Evolutionary conservation across 2,797 vertebrate genomes (phyloP), one percentile per base, ranked within the genome.

Genomic region (Siniperca obscura): DNA sequence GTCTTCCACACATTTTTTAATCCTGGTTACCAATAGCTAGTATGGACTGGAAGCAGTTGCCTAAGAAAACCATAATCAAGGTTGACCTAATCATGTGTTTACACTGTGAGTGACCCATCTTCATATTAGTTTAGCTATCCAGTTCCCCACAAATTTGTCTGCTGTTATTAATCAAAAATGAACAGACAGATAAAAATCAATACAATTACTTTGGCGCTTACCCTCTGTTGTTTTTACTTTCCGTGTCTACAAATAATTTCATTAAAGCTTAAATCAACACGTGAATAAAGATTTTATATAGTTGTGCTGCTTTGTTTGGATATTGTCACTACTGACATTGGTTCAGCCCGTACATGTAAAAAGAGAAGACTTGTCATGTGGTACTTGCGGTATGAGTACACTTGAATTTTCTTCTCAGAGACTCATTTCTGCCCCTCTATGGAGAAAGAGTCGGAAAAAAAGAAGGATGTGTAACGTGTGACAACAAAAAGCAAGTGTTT

Each of bases 401-500:
- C 76, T 75, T 74, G 46, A 67, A 61, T 69, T 83, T 86, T 36
- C 34, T 1, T 42, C 52, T 66, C 66, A 57, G 57, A 60, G 36
- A 68, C 56, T 78, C 52, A 30, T 77, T 78, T 52, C 64, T 42
- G 36, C 66, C 56, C 8, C 62, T 71, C 48, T 6, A 8, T 2
- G 50, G 76, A 56, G 65, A 60, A 19, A 30, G 40, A 79, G 44
- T 25, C 25, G 5, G 68, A 57, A 2, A 25, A 57, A 74, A 48
- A 9, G 2, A 53, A 74, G 55, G 60, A 84, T 78, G 69, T 21
- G 60, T 71, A 78, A 86, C 27, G 73, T 78, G 87, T 77, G 80
- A 88, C 87, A 79, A 87, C 87, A 81, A 81, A 91, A 80, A 73
- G 44, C 60, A 62, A 85, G 77, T 82, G 83, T 87, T 90, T 89